These are phyloP conservation scores for Saccopteryx bilineata DNA, from an alignment of 2,113 vertebrate genomes.

Conservation along the genomic window DNA sequence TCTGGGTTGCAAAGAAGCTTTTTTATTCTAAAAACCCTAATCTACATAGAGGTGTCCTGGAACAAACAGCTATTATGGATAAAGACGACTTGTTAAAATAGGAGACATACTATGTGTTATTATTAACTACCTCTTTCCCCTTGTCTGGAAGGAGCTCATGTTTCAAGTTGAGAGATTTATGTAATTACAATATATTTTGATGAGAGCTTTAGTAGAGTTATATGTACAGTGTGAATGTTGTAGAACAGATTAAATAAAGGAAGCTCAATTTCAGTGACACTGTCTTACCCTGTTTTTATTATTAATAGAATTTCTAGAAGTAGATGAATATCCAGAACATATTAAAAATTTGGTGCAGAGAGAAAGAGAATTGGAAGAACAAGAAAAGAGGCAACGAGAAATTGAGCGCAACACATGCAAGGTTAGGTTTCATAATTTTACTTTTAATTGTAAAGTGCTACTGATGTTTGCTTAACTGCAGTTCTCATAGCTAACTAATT, in stretches of 20 bases:
- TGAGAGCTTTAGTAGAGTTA: not conserved
- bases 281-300: slow-evolving; percentile 62
- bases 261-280: not conserved
- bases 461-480: not conserved
- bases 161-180: slow-evolving; percentile 19
- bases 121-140: not conserved
- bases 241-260: not conserved
- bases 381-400: slow-evolving; percentile 98
- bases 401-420: slow-evolving; percentile 99
- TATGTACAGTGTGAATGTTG: not conserved
- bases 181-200: not conserved
- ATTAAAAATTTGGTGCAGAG: slow-evolving; percentile 96
- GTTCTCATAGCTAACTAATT: not conserved
- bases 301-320: slow-evolving; percentile 93
- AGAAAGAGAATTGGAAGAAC: slow-evolving; percentile 97
- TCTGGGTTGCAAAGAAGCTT: not conserved
- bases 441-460: not conserved
- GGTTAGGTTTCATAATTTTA: slow-evolving; percentile 86
- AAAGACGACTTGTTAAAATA: slow-evolving; percentile 31
- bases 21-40: slow-evolving; percentile 55
- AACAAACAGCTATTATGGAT: slow-evolving; percentile 28
- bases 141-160: not conserved
- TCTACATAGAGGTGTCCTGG: slow-evolving; percentile 9
- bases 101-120: not conserved
- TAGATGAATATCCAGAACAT: slow-evolving; percentile 96